phyloP scores from a whole-genome alignment of 23 tunicate genomes.

The Ciona savignyi region DNA sequence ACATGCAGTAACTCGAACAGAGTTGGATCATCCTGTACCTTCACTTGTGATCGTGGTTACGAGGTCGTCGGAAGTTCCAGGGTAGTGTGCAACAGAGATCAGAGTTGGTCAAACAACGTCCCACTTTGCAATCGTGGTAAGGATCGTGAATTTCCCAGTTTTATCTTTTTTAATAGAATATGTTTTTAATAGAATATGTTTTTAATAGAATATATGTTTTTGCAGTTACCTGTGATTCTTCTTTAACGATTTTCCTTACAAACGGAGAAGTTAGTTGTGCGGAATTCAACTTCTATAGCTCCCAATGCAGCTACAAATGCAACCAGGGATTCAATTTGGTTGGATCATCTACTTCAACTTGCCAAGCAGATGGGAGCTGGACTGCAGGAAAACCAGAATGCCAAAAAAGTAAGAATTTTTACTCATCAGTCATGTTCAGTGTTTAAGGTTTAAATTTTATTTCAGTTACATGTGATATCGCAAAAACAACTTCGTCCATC shows the following conservation, averaged over 20 bases:
- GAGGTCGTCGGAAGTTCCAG: constrained; percentile 18
- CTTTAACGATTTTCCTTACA: background rate
- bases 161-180: too few species aligned
- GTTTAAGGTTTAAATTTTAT: too few species aligned
- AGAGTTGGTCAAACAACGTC: constrained; percentile 26
- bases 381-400: background rate
- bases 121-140: constrained; percentile 35
- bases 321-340: constrained; percentile 19
- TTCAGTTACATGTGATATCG: constrained; percentile 10
- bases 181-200: background rate
- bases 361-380: constrained; percentile 28
- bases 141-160: background rate
- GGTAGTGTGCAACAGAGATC: constrained; percentile 32
- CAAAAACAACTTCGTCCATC: background rate
- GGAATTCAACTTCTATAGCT: constrained; percentile 11
- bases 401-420: background rate
- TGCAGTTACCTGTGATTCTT: constrained; percentile 12
- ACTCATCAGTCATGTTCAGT: too few species aligned
- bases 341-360: constrained; percentile 10
- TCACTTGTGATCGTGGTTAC: constrained; percentile 52
- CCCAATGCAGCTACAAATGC: constrained; percentile 26
- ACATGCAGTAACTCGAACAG: constrained; percentile 40
- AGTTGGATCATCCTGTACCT: constrained; percentile 41
- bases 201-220: too few species aligned
- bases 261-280: constrained; percentile 18